These are phyloP conservation scores for Cyrtonyx montezumae DNA, from an alignment of 2,113 vertebrate genomes.

Conservation along the genomic window DNA sequence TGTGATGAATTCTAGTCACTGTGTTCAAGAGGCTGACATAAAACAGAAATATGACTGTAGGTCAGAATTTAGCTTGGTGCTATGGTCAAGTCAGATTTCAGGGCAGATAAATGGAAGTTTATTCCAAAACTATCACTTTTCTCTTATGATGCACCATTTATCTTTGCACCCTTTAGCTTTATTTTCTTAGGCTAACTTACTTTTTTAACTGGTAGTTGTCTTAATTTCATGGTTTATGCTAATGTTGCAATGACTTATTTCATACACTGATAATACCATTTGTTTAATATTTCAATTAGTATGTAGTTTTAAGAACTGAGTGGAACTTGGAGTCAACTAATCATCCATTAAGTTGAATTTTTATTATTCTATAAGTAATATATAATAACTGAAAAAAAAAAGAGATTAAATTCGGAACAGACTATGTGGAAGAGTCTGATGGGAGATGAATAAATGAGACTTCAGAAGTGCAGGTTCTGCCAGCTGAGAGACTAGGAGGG, in stretches of 20 bases:
- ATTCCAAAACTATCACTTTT: neutral
- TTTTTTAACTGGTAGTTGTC: neutral
- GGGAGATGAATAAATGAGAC: neutral
- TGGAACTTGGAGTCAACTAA: neutral
- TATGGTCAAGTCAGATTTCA: neutral
- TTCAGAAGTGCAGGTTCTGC: neutral
- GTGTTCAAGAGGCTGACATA: neutral
- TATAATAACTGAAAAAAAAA: neutral
- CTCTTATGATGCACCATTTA: neutral
- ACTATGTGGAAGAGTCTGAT: neutral
- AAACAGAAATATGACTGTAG: neutral
- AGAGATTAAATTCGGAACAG: neutral
- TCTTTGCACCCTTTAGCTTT: neutral
- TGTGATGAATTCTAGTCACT: neutral
- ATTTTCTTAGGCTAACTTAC: neutral
- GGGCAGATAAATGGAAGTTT: neutral
- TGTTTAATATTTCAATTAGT: neutral
- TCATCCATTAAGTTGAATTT: neutral
- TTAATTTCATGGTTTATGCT: neutral
- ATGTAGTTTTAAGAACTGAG: fast-evolving
- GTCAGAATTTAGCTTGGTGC: neutral
- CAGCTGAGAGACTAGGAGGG: neutral
- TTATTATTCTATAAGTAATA: neutral
- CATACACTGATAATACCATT: neutral
- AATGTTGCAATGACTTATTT: neutral